Evolutionary conservation across 2,888 invertebrate genomes (phyloP), one percentile per base, ranked within the genome.

Genomic region (Drosophila tanythrix): DNA sequence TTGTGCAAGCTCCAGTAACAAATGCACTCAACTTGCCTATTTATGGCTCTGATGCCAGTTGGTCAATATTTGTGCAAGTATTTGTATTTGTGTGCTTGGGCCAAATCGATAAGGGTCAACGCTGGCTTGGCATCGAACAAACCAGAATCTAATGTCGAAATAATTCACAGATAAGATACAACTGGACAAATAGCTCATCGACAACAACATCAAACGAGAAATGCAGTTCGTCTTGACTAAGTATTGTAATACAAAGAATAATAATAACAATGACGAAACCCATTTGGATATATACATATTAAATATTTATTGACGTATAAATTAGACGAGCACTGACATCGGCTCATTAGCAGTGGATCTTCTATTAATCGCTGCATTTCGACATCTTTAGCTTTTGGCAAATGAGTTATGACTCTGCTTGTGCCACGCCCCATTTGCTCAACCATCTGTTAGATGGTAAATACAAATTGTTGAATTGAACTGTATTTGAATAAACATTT

Each of bases 91-190:
- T 58, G 51, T 31, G 27, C 40, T 15, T 25, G 35, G 43, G 33
- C 35, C 61, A 46, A 48, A 57, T 21, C 58, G 35, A 15, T 25
- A 27, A n/a, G 52, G 35, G 48, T 11, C 57, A 53, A 57, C 52
- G 56, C 51, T 52, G 76, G 58, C 64, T 69, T 46, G 25, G 59
- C 55, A 21, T 48, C 18, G 27, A 48, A 36, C 35, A 78, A 78
- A 80, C 78, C 78, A 78, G 70, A 78, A 68, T 72, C 68, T 80
- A 78, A 80, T 78, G 80, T 75, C 40, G 76, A 80, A 78, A 80
- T 80, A 80, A 78, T 76, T 62, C 48, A 65, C 43, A 70, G 80
- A 75, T 75, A 66, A 70, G 55, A 66, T 62, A 35, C 60, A 21
- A 36, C 10, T 63, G 40, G 13, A 13, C 43, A 11, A 13, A 57